Evolutionary conservation across 2,113 vertebrate genomes (phyloP), one percentile per base, ranked within the genome.

Genomic region (Pholis gunnellus): DNA sequence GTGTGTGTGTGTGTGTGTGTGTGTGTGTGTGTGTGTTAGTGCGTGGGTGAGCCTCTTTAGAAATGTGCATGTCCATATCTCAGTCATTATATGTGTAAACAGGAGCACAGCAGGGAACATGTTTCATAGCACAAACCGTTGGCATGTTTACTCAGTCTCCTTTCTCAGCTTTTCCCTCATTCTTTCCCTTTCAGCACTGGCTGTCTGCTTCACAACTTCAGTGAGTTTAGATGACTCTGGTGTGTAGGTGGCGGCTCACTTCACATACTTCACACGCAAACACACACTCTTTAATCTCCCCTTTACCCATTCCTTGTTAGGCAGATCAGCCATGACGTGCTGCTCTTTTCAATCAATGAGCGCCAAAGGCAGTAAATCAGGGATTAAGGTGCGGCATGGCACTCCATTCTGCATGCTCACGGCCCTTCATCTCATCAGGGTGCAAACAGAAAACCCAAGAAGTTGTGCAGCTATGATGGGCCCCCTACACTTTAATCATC

Each of bases 341-440:
- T 90, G 83, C 89, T 93, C 87, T 90, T 91, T 93, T 94, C 91
- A 92, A 93, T 94, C 92, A 92, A 75, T 77, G 78, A 44, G 82
- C 82, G 86, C 79, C 81, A 87, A 80, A 88, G 90, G 90, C 87
- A 86, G 86, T 94, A 88, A 93, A 92, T 93, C 89, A 85, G 69
- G 88, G 88, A 88, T 92, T 90, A 85, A 91, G 93, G 91, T 89
- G 88, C 69, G 48, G 86, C 67, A 11, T 78, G 85, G 90, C 82
- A 60, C 91, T 92, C 84, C 73, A 90, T 90, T 91, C 87, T 71
- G 69, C 75, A 75, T 81, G 83, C 79, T 82, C 68, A 44, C 38
- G 77, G 88, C 83, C 83, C 82, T 92, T 86, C 86, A 79, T 89
- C 89, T 94, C 87, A 90, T 93, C 93, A 91, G 87, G 84, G 84